Evolutionary conservation across 2,888 invertebrate species (phyloP).

Genomic region (Cryptosula pallasiana): DNA sequence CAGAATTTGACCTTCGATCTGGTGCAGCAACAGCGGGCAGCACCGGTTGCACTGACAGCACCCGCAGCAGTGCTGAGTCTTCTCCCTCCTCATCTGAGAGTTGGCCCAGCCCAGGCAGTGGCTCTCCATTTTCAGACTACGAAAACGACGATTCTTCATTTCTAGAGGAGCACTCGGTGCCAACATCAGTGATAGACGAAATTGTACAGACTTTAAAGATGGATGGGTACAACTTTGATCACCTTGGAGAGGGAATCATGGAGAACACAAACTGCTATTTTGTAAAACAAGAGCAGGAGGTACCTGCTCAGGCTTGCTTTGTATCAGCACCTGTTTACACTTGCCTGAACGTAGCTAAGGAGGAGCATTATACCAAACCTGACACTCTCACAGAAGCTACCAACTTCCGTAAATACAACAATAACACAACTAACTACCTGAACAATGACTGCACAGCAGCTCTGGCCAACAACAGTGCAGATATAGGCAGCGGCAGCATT

Average conservation of each 20-base stretch:
- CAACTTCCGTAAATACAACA: neutral
- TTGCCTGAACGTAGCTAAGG: neutral
- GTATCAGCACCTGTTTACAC: neutral
- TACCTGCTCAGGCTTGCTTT: neutral
- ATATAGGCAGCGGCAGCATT: neutral
- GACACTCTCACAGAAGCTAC: neutral
- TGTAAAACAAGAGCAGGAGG: neutral
- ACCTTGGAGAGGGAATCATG: neutral
- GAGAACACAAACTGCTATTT: neutral
- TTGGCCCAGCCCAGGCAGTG: conserved; percentile 4
- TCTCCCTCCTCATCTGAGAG: conserved; percentile 8
- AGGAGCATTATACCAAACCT: neutral
- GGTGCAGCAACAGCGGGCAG: neutral
- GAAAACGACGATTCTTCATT: neutral
- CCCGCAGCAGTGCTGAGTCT: conserved; percentile 5
- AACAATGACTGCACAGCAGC: neutral
- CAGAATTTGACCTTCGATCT: conserved; percentile 8
- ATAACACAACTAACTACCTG: neutral
- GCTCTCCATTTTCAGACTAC: conserved; percentile 15
- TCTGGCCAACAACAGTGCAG: neutral
- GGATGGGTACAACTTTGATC: conserved; percentile 23
- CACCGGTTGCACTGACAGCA: conserved; percentile 18
- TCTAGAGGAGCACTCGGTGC: neutral
- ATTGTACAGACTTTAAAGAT: conserved; percentile 12
- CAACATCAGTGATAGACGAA: conserved; percentile 4